Evolutionary conservation across 2,888 invertebrate genomes (phyloP).

Genomic region (Cyrtodaria siliqua): DNA sequence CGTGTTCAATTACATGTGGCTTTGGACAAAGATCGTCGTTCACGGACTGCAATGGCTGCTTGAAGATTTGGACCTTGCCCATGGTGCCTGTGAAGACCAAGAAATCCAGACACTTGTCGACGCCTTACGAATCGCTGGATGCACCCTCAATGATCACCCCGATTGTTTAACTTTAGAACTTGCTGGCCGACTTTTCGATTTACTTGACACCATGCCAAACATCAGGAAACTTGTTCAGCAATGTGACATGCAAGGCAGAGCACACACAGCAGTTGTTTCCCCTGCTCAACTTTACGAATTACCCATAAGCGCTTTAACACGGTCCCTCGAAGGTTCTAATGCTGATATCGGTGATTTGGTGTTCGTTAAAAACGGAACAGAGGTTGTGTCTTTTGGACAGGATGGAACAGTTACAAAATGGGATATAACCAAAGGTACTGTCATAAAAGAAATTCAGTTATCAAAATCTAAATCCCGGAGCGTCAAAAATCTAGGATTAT

Average conservation of each 20-base stretch:
- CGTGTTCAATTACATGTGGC: conserved; percentile 98
- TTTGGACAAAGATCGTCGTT: conserved; percentile 96
- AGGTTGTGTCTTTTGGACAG: conserved; percentile 40
- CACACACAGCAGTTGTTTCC: conserved; percentile 46
- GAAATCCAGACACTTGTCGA: conserved; percentile 92
- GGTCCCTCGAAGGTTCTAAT: conserved; percentile 46
- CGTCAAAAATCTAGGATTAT: conserved; percentile 39
- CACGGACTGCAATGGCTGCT: conserved; percentile 98
- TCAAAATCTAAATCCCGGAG: conserved; percentile 43
- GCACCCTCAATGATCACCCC: conserved; percentile 94
- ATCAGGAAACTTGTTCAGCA: conserved; percentile 44
- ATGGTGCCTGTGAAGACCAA: conserved; percentile 67
- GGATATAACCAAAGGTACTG: conserved; percentile 53
- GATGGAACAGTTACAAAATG: conserved; percentile 50
- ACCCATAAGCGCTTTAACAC: conserved; percentile 54
- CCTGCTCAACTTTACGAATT: conserved; percentile 56
- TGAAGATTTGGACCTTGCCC: conserved; percentile 95
- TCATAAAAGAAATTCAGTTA: conserved; percentile 42
- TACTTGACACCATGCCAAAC: conserved; percentile 47
- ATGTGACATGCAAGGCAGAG: conserved; percentile 42
- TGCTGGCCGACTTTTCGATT: conserved; percentile 94
- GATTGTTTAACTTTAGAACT: conserved; percentile 97
- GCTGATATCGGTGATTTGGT: conserved; percentile 51
- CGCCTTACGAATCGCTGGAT: conserved; percentile 83
- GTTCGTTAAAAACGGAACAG: conserved; percentile 43